These are phyloP conservation scores for Priocnemis perturbator DNA, from an alignment of 2,888 invertebrate genomes.

Conservation along the genomic window DNA sequence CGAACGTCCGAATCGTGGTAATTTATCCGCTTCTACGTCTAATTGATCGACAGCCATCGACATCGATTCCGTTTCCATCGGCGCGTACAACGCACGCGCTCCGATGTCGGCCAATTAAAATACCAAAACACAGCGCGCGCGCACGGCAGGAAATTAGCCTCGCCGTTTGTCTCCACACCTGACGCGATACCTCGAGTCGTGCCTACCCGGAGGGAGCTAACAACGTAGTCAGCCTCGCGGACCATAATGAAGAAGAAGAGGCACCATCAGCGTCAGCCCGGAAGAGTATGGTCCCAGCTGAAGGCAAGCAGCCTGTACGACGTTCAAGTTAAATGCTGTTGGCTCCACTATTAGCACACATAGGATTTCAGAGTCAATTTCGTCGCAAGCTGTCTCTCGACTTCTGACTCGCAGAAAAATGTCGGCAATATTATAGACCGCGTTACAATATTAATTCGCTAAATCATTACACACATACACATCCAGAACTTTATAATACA, in stretches of 20 bases:
- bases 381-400: too few species aligned
- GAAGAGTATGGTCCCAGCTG: constrained; percentile 33
- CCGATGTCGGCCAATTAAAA: constrained; percentile 3
- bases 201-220: constrained; percentile 33
- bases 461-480: too few species aligned
- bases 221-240: constrained; percentile 31
- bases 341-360: too few species aligned
- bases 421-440: too few species aligned
- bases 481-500: too few species aligned
- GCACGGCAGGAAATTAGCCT: constrained; percentile 24
- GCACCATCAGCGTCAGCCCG: constrained; percentile 29
- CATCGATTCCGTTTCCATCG: not conserved
- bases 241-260: constrained; percentile 50
- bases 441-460: too few species aligned
- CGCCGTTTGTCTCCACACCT: constrained; percentile 2
- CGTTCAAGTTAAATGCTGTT: too few species aligned
- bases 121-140: constrained; percentile 5
- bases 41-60: too few species aligned
- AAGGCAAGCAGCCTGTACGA: constrained; percentile 27
- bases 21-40: too few species aligned
- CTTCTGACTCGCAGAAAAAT: too few species aligned
- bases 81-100: not conserved
- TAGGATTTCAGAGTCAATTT: too few species aligned
- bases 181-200: constrained; percentile 18
- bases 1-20: too few species aligned